Evolutionary conservation across 37 sponge, comb jelly and placozoan species (phyloP), one percentile per base, ranked within the genome.

Genomic region (Bolinopsis microptera): DNA sequence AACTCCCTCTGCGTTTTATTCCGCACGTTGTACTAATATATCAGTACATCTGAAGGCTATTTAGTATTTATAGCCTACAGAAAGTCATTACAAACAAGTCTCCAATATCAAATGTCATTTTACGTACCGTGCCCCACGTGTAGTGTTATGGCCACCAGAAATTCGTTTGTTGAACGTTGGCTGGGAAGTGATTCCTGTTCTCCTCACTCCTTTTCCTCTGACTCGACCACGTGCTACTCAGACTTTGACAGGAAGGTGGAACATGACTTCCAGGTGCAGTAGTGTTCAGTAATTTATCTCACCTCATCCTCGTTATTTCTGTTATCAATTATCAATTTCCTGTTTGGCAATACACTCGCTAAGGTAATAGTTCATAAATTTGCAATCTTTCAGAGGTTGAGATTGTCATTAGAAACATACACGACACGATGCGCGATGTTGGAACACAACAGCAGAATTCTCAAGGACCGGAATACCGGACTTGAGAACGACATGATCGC

Each of bases 341-440:
- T n/a, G n/a, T n/a, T n/a, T n/a, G n/a, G n/a, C n/a, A n/a, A n/a
- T n/a, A n/a, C n/a, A n/a, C n/a, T n/a, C n/a, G n/a, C n/a, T n/a
- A n/a, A n/a, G n/a, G n/a, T n/a, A n/a, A n/a, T n/a, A n/a, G n/a
- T n/a, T n/a, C n/a, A n/a, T n/a, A n/a, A n/a, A n/a, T n/a, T n/a
- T n/a, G n/a, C n/a, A 48, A 48, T 48, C 34, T 36, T 27, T 86
- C 90, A 86, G 90, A 27, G 90, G 1, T 27, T 86, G 28, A 24
- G 61, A 0, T 38, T 86, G 8, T 86, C 90, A 8, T 18, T 86
- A 9, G 90, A 86, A 48, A 86, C 90, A 27, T 86, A 86, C 61
- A 86, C 90, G 3, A 86, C 90, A 86, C 41, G 90, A 34, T 86
- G 90, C 39, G 90, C 90, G 21, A 39, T 86, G 36, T 48, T 86